These are phyloP conservation scores for Augochlorella aurata DNA, from an alignment of 2,888 invertebrate genomes.

Conservation along the genomic window DNA sequence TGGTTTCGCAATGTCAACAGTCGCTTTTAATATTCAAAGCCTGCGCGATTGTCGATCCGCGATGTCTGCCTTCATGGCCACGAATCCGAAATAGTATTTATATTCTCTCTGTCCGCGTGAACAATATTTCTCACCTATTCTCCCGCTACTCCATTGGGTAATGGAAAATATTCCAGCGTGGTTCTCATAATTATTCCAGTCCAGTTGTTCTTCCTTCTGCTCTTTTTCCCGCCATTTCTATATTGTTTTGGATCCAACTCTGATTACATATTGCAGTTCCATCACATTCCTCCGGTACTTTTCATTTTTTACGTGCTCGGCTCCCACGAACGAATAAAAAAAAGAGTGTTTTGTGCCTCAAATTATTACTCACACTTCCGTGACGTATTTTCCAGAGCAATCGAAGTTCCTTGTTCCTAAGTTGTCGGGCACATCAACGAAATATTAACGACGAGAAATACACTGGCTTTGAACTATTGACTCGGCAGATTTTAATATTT, in stretches of 20 bases:
- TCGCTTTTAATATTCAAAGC: constrained; percentile 51
- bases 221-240: constrained; percentile 45
- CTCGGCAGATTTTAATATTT: background rate
- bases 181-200: constrained; percentile 49
- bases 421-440: background rate
- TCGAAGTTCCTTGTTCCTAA: background rate
- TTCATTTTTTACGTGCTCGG: constrained; percentile 18
- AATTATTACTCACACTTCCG: background rate
- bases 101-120: constrained; percentile 42
- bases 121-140: constrained; percentile 52
- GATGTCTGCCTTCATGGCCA: constrained; percentile 21
- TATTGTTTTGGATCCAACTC: constrained; percentile 36
- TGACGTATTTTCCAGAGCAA: background rate
- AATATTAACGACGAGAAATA: background rate
- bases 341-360: background rate
- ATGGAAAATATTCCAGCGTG: constrained; percentile 41
- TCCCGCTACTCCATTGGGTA: constrained; percentile 23
- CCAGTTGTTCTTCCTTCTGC: constrained; percentile 27
- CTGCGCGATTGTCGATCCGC: constrained; percentile 25
- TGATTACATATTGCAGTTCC: constrained; percentile 50
- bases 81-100: constrained; percentile 50
- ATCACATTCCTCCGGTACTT: constrained; percentile 12
- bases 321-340: background rate
- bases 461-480: background rate
- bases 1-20: background rate